phyloP scores from a whole-genome alignment of 37 sponge, comb jelly and placozoan species.

The Corticium candelabrum region DNA sequence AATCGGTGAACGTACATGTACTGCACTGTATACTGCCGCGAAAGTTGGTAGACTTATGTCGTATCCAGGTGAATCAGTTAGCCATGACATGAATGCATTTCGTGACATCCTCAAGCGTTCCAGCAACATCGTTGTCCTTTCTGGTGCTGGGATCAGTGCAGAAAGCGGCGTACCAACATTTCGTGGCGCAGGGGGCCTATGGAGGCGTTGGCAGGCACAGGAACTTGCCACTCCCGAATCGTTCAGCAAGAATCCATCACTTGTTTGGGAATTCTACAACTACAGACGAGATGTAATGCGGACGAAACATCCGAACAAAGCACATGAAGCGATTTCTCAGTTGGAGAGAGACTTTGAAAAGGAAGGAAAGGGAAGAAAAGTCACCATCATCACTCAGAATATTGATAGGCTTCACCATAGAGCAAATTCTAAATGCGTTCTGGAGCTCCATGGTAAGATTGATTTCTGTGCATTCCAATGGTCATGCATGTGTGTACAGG shows the following conservation, averaged over 20 bases:
- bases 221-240: conserved; percentile 80
- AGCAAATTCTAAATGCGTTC: conserved; percentile 62
- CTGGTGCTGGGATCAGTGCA: conserved; percentile 88
- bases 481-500: too few relatives aligned
- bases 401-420: conserved; percentile 80
- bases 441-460: conserved; percentile 71
- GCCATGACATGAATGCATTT: conserved; percentile 86
- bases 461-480: too few relatives aligned
- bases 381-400: conserved; percentile 83
- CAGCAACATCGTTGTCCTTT: conserved; percentile 59
- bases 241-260: conserved; percentile 68
- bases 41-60: too few relatives aligned
- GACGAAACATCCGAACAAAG: conserved; percentile 50
- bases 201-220: conserved; percentile 75
- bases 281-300: conserved; percentile 73
- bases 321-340: conserved; percentile 63
- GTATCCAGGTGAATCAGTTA: too few relatives aligned
- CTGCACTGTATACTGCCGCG: too few relatives aligned
- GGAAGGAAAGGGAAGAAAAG: conserved; percentile 44
- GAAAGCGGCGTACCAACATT: conserved; percentile 94
- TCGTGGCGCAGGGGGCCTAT: conserved; percentile 81
- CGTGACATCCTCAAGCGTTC: conserved; percentile 52
- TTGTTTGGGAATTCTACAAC: conserved; percentile 93
- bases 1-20: too few relatives aligned
- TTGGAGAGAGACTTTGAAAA: conserved; percentile 58